Evolutionary conservation across 2,113 vertebrate genomes (phyloP).

Genomic region (western clawed frog (Xenopus tropicalis)): UCB_Xtro_10.0 CM004443.2:168038001-168038500

Average conservation of each 20-base stretch:
- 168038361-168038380: no score
- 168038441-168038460: no score
- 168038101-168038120: conserved; percentile 28
- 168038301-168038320: no score
- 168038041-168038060: conserved; percentile 43
- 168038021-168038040: conserved; percentile 44
- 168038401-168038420: no score
- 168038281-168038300: no score
- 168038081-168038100: conserved; percentile 39
- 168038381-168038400: no score
- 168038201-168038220: conserved; percentile 13
- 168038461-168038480: no score
- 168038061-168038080: conserved; percentile 47
- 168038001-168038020: not conserved
- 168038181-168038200: conserved; percentile 18
- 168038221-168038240: conserved; percentile 26
- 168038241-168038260: conserved; percentile 9
- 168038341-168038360: no score
- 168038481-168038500: no score
- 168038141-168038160: not conserved
- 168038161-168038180: not conserved
- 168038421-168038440: no score
- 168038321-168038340: no score
- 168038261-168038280: no score
- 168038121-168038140: conserved; percentile 43